Evolutionary conservation across 2,113 vertebrate species (phyloP).

Genomic region (Petroica traversi): DNA sequence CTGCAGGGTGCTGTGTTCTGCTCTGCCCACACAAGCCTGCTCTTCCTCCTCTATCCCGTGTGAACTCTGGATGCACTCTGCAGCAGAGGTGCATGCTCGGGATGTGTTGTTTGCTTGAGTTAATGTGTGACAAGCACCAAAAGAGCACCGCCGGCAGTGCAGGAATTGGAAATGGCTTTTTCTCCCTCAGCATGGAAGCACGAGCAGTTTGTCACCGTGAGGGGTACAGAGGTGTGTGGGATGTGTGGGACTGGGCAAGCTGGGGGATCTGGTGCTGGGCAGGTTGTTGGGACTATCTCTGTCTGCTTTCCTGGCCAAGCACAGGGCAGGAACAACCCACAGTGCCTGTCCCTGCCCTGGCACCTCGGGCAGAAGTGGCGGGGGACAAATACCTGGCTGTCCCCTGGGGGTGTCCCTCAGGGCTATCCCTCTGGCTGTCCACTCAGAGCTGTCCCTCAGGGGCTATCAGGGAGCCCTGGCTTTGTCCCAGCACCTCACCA

Average conservation of each 20-base stretch:
- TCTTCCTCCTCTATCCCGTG: rapidly evolving
- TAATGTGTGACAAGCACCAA: not conserved
- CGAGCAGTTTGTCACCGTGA: rapidly evolving
- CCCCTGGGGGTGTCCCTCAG: not conserved
- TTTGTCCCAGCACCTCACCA: not conserved
- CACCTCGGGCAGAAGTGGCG: not conserved
- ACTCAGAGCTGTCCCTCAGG: not conserved
- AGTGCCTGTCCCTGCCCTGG: not conserved
- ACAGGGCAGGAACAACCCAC: rapidly evolving
- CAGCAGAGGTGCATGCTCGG: rapidly evolving
- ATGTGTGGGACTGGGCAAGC: not conserved
- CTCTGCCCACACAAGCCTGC: not conserved
- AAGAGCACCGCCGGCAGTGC: rapidly evolving
- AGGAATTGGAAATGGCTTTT: rapidly evolving
- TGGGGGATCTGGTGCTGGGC: rapidly evolving
- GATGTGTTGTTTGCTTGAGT: not conserved
- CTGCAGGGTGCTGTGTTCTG: rapidly evolving
- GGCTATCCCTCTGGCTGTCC: not conserved
- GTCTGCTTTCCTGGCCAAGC: not conserved
- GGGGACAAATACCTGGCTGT: not conserved
- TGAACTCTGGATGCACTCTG: not conserved
- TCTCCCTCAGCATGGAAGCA: rapidly evolving
- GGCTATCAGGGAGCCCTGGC: not conserved
- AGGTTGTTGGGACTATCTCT: not conserved
- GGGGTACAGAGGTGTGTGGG: not conserved